phyloP scores from a whole-genome alignment of 2,797 vertebrate species.

The Geotrypetes seraphini region DNA sequence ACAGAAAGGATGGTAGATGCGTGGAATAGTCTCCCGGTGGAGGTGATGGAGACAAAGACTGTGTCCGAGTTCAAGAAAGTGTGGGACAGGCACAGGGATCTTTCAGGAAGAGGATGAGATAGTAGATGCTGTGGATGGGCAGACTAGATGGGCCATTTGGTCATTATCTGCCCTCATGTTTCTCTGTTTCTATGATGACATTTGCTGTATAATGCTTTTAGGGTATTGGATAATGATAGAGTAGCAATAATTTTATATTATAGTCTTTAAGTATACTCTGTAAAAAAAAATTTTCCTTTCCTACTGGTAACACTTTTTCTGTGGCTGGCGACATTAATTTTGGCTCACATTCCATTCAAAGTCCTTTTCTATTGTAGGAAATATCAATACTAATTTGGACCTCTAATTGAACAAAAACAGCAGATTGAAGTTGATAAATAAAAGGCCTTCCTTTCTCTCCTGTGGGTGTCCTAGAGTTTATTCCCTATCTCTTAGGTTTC shows the following conservation, averaged over 20 bases:
- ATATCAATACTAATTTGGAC: constrained; percentile 32
- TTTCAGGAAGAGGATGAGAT: too few species aligned
- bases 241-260: neutral
- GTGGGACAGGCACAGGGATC: too few species aligned
- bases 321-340: constrained; percentile 35
- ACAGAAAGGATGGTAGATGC: too few species aligned
- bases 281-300: constrained; percentile 27
- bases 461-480: constrained; percentile 13
- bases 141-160: too few species aligned
- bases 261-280: constrained; percentile 9
- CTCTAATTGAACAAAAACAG: constrained; percentile 29
- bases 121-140: too few species aligned
- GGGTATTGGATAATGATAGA: constrained; percentile 6
- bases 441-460: constrained; percentile 17
- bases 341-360: constrained; percentile 25
- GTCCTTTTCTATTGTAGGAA: constrained; percentile 22
- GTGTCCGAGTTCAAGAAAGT: too few species aligned
- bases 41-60: too few species aligned
- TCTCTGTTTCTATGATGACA: too few species aligned
- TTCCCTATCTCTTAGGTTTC: constrained; percentile 24
- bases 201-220: neutral
- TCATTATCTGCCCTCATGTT: too few species aligned
- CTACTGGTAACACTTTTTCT: constrained; percentile 21
- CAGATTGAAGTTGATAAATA: constrained; percentile 38
- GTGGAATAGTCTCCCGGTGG: too few species aligned